Conservation (phyloP, 2,888 invertebrate genomes). For the Brassicogethes aeneus region DNA sequence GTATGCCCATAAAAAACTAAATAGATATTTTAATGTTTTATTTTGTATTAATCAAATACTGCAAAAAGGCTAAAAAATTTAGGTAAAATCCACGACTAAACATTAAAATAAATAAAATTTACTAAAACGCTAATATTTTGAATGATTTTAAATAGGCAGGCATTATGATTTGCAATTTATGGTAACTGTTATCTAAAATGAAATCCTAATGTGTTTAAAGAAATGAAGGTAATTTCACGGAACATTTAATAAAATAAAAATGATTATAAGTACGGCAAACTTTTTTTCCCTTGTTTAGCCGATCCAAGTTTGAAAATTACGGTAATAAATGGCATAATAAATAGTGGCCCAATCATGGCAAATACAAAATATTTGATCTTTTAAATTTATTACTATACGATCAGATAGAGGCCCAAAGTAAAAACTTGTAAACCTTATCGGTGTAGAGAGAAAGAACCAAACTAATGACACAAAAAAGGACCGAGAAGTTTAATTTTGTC, state of each 20-base stretch:
- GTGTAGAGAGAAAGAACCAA: constrained; percentile 21
- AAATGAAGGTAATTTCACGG: not conserved
- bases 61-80: too few relatives aligned
- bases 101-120: too few relatives aligned
- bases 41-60: too few relatives aligned
- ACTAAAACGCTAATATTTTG: too few relatives aligned
- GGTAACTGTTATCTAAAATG: not conserved
- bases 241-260: not conserved
- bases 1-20: too few relatives aligned
- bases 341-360: constrained; percentile 18
- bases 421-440: constrained; percentile 20
- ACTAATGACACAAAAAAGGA: constrained; percentile 28
- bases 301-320: constrained; percentile 13
- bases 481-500: constrained; percentile 37
- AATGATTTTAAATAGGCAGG: not conserved
- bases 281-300: not conserved
- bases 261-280: not conserved
- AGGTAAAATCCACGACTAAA: too few relatives aligned
- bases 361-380: constrained; percentile 21
- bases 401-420: constrained; percentile 15
- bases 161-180: not conserved
- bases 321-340: constrained; percentile 19
- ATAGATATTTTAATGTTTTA: too few relatives aligned
- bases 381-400: constrained; percentile 16
- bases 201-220: not conserved